phyloP scores from a whole-genome alignment of 2,888 invertebrate species.

The Rhimphoctona megacephalus region DNA sequence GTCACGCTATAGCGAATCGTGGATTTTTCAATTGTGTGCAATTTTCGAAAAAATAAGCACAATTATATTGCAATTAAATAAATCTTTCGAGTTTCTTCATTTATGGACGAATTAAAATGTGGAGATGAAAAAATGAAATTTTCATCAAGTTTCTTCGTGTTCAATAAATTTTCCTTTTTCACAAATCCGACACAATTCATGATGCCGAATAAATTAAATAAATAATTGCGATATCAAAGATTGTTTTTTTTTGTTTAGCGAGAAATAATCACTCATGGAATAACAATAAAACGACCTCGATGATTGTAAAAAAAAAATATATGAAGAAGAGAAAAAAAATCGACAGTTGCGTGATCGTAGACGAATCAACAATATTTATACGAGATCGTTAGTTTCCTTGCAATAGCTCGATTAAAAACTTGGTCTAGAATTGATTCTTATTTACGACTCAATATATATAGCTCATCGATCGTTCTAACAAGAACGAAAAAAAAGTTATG shows the following conservation, averaged over 20 bases:
- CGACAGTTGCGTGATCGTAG: constrained; percentile 54
- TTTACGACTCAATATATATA: constrained; percentile 38
- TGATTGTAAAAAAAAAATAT: constrained; percentile 22
- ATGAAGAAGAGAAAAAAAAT: constrained; percentile 19
- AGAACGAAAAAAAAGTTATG: constrained; percentile 39
- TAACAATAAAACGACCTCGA: constrained; percentile 34
- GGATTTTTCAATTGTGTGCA: constrained; percentile 13
- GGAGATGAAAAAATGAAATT: background rate
- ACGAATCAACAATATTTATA: constrained; percentile 54
- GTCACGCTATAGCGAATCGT: constrained; percentile 31
- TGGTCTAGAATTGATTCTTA: constrained; percentile 60
- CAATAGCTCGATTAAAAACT: constrained; percentile 57
- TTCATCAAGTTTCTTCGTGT: background rate
- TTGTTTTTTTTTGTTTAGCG: background rate
- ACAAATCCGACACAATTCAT: background rate
- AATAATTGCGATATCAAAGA: background rate
- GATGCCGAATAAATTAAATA: constrained; percentile 19
- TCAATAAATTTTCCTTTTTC: background rate
- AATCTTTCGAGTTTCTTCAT: background rate
- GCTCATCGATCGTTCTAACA: constrained; percentile 51
- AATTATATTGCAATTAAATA: constrained; percentile 21
- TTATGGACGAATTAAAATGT: background rate
- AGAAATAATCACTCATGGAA: constrained; percentile 22
- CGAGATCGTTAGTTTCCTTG: constrained; percentile 52
- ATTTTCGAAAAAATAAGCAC: constrained; percentile 26